phyloP scores from a whole-genome alignment of 2,113 vertebrate genomes.

The Dunckerocampus dactyliophorus region DNA sequence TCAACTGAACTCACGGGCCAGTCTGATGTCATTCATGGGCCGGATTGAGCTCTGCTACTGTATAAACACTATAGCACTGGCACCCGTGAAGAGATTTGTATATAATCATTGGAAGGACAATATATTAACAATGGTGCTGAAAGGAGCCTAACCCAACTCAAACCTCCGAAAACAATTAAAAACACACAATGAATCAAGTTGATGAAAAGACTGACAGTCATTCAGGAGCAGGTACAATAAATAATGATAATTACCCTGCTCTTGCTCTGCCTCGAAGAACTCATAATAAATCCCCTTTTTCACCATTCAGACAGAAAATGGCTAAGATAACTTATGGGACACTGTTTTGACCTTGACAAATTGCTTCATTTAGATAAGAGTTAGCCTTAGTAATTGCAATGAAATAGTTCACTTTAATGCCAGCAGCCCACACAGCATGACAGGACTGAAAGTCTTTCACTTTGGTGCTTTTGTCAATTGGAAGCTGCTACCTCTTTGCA shows the following conservation, averaged over 20 bases:
- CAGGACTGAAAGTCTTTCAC: slow-evolving; percentile 37
- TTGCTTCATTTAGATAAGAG: slow-evolving; percentile 58
- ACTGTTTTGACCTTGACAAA: slow-evolving; percentile 55
- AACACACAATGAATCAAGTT: slow-evolving; percentile 27
- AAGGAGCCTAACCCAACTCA: slow-evolving; percentile 14
- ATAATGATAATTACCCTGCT: slow-evolving; percentile 35
- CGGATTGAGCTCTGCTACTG: too few relatives aligned
- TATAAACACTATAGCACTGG: too few relatives aligned
- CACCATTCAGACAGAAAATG: slow-evolving; percentile 35
- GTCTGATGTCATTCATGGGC: too few relatives aligned
- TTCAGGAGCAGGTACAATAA: slow-evolving; percentile 26
- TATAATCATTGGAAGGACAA: too few relatives aligned
- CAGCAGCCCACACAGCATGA: slow-evolving; percentile 22
- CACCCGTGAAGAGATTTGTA: too few relatives aligned
- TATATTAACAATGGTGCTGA: not conserved
- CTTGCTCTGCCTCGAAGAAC: slow-evolving; percentile 13
- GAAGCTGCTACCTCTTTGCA: slow-evolving; percentile 3
- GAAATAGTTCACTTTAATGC: slow-evolving; percentile 49
- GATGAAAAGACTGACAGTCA: slow-evolving; percentile 13
- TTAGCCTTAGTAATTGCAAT: slow-evolving; percentile 28
- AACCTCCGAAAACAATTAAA: slow-evolving; percentile 17
- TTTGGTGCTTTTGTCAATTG: slow-evolving; percentile 2
- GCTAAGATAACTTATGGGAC: slow-evolving; percentile 43
- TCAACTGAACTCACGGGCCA: too few relatives aligned
- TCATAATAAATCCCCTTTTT: slow-evolving; percentile 44